These are phyloP conservation scores for Parnassius orleans DNA, from an alignment of 2,888 invertebrate species.

Conservation along the genomic window DNA sequence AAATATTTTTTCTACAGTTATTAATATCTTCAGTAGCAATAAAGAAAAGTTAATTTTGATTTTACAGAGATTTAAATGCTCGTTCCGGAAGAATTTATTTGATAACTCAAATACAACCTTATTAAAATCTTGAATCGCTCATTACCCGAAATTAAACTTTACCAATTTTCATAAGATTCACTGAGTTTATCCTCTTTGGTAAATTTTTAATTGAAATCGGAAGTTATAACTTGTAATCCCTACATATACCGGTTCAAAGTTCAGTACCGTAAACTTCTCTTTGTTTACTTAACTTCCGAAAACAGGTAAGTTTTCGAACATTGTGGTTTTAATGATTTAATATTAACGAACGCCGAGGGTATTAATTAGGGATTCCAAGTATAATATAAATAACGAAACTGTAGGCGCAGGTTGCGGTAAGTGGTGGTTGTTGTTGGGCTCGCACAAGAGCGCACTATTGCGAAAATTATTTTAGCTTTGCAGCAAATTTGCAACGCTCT, in stretches of 20 bases:
- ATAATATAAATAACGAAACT: slow-evolving; percentile 66
- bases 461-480: slow-evolving; percentile 13
- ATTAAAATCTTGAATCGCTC: slow-evolving; percentile 13
- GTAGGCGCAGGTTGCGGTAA: slow-evolving; percentile 30
- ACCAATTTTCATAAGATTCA: slow-evolving; percentile 46
- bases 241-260: slow-evolving; percentile 69
- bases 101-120: slow-evolving; percentile 19
- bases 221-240: slow-evolving; percentile 69
- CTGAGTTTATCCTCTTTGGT: slow-evolving; percentile 61
- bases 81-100: slow-evolving; percentile 5
- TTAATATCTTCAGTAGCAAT: background rate
- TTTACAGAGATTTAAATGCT: background rate
- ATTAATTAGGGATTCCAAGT: slow-evolving; percentile 76
- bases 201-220: slow-evolving; percentile 75
- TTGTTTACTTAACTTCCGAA: slow-evolving; percentile 75
- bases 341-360: slow-evolving; percentile 76
- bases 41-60: too few species aligned
- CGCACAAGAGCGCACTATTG: slow-evolving; percentile 3
- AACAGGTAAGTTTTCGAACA: slow-evolving; percentile 78
- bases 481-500: slow-evolving; percentile 14
- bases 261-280: slow-evolving; percentile 67
- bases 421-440: slow-evolving; percentile 13
- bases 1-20: background rate
- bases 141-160: slow-evolving; percentile 28
- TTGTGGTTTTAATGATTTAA: slow-evolving; percentile 80